These are phyloP conservation scores for Gobionotothen gibberifrons DNA, from an alignment of 2,797 vertebrate species.

Conservation along the genomic window DNA sequence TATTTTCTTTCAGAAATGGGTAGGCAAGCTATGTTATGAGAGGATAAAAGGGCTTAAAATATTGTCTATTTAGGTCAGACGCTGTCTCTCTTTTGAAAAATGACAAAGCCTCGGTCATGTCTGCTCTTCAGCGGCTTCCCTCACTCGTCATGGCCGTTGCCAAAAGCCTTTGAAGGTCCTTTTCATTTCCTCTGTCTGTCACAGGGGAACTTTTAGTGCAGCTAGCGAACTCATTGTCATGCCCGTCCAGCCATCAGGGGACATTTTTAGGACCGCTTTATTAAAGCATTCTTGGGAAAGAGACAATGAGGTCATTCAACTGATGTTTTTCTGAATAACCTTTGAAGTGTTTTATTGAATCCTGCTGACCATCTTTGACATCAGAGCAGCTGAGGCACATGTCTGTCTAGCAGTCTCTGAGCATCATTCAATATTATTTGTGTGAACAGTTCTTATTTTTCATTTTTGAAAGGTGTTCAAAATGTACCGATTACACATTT, in stretches of 20 bases:
- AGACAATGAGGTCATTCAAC: slow-evolving; percentile 67
- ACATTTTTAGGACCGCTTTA: slow-evolving; percentile 54
- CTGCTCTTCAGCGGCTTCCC: slow-evolving; percentile 53
- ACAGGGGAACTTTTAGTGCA: slow-evolving; percentile 49
- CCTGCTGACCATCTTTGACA: slow-evolving; percentile 29
- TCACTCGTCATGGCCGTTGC: slow-evolving; percentile 43
- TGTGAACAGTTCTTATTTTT: too few relatives aligned
- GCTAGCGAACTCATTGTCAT: slow-evolving; percentile 52
- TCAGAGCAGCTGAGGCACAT: slow-evolving; percentile 27
- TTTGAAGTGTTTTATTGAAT: slow-evolving; percentile 61
- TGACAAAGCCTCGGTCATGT: slow-evolving; percentile 41
- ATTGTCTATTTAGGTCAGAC: slow-evolving; percentile 51
- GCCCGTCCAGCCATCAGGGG: slow-evolving; percentile 48
- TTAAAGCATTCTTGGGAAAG: slow-evolving; percentile 65
- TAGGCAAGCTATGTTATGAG: background rate
- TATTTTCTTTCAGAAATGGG: background rate
- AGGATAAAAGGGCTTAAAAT: slow-evolving; percentile 4
- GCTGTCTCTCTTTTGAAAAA: slow-evolving; percentile 19
- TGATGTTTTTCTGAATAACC: slow-evolving; percentile 41
- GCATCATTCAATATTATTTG: background rate
- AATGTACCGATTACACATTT: too few relatives aligned
- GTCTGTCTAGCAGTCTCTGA: slow-evolving; percentile 18
- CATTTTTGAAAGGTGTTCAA: too few relatives aligned
- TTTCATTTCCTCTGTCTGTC: slow-evolving; percentile 85
- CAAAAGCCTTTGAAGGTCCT: slow-evolving; percentile 76